phyloP scores from a whole-genome alignment of 1,140 invertebrate genomes.

The Cyphomyrmex costatus region DNA sequence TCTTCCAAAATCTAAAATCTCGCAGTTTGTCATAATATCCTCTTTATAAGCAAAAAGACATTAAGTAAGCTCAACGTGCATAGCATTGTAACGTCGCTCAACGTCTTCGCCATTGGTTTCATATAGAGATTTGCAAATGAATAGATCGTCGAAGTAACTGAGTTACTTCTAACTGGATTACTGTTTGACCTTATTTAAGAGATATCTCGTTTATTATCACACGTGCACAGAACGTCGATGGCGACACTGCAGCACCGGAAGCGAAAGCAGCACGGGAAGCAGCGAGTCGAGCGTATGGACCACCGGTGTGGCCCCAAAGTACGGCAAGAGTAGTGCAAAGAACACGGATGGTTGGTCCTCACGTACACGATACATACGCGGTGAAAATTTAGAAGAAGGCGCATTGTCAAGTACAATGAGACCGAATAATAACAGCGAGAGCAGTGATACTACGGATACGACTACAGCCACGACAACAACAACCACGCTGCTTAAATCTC shows the following conservation, averaged over 20 bases:
- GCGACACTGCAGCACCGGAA: slow-evolving; percentile 83
- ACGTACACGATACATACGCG: slow-evolving; percentile 74
- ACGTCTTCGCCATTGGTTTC: slow-evolving; percentile 2
- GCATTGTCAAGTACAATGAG: slow-evolving; percentile 66
- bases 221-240: slow-evolving; percentile 79
- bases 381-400: slow-evolving; percentile 80
- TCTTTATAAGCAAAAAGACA: background rate
- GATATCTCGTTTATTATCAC: slow-evolving; percentile 27
- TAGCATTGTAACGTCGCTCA: background rate
- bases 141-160: slow-evolving; percentile 34
- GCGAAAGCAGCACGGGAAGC: slow-evolving; percentile 84
- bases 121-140: slow-evolving; percentile 32
- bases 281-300: slow-evolving; percentile 84
- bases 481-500: slow-evolving; percentile 75
- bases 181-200: background rate
- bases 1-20: background rate
- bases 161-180: slow-evolving; percentile 18
- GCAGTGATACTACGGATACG: slow-evolving; percentile 82
- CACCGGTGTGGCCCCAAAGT: slow-evolving; percentile 77
- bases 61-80: background rate
- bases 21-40: background rate
- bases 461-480: slow-evolving; percentile 80
- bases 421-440: slow-evolving; percentile 82
- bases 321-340: slow-evolving; percentile 69
- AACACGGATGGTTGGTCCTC: slow-evolving; percentile 77